Evolutionary conservation across 2,113 vertebrate genomes (phyloP), one percentile per base, ranked within the genome.

Genomic region (Marcusenius ussheri): DNA sequence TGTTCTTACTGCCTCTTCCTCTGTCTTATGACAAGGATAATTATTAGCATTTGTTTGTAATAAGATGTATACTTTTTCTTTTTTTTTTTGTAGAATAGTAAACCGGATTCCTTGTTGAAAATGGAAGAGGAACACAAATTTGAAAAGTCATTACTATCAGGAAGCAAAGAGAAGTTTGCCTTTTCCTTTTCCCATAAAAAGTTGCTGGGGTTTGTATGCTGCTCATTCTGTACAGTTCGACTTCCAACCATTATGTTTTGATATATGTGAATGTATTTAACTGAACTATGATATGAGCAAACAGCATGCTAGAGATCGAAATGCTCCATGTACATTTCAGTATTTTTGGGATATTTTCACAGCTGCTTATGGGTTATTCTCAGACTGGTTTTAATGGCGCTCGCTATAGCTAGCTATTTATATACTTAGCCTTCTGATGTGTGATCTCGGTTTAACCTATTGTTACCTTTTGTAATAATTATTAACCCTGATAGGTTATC

Each of bases 81-180:
- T 77, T 89, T 93, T 93, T 45, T 90, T 84, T 94, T 96, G 93
- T 96, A 99, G 98, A 99, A 99, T 91, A 99, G 98, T 93, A 99
- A 99, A 95, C 98, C 98, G 0, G 98, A 99, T 93, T 99, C 98
- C 10, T 94, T 99, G 93, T 93, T 99, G 62, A 99, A 98, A 95
- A 99, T 99, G 98, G 98, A 99, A 93, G 98, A 99, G 89, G 98
- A 99, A 88, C 97, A 97, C 93, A 98, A 97, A 94, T 95, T 96
- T 3, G 98, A 98, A 94, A 97, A 97, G 93, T 97, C 95, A 0
- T 95, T 96, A 24, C 93, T 97, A 90, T 95, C 94, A 0, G 96
- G 96, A 90, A 96, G 96, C 93, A 99, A 98, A 93, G 98, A 99
- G 95, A 97, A 97, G 93, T 98, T 98, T 93, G 97, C 96, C n/a